A percentile compares a stretch with the other conserved stretches of the same genome.
phyloP scores from a whole-genome alignment of 2,888 invertebrate species.

The Tenthredo scrophulariae region DNA sequence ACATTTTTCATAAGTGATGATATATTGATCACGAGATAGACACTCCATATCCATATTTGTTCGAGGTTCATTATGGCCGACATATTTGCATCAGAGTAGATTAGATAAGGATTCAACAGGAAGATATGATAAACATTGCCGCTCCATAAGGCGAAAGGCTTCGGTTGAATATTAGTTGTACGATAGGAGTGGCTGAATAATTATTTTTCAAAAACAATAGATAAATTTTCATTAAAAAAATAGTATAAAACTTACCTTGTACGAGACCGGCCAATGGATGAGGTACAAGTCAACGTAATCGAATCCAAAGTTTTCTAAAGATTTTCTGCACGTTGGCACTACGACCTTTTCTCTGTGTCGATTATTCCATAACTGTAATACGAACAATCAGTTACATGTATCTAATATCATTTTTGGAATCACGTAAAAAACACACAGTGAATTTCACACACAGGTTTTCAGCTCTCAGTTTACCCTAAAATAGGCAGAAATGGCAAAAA shows the following conservation, averaged over 20 bases:
- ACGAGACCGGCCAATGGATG: slow-evolving; percentile 93
- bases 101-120: background rate
- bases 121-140: background rate
- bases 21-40: background rate
- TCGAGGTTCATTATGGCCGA: background rate
- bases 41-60: background rate
- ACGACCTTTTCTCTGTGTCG: slow-evolving; percentile 83
- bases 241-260: slow-evolving; percentile 71
- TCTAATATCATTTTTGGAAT: background rate
- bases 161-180: background rate
- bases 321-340: slow-evolving; percentile 79
- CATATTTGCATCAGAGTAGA: background rate
- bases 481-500: too few relatives aligned
- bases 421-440: too few relatives aligned
- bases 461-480: too few relatives aligned
- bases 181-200: background rate
- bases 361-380: slow-evolving; percentile 80
- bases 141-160: background rate
- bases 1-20: background rate
- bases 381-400: background rate
- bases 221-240: background rate
- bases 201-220: background rate
- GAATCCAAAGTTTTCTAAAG: slow-evolving; percentile 79
- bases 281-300: slow-evolving; percentile 90
- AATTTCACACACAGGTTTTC: too few relatives aligned